phyloP scores from a whole-genome alignment of 2,797 vertebrate species.

The Pseudochirops cupreus region DNA sequence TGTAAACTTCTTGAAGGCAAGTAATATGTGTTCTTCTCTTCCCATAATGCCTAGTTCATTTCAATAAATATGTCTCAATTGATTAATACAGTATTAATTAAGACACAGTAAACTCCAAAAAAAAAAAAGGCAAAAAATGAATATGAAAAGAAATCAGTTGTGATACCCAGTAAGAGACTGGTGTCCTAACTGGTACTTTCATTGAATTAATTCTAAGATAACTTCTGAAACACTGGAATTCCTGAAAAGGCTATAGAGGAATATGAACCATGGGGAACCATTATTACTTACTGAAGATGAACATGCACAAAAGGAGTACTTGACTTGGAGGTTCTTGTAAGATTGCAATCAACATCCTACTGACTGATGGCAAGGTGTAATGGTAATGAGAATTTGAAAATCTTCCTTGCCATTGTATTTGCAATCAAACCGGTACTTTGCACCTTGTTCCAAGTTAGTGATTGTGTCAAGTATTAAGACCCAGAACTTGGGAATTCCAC shows the following conservation, averaged over 20 bases:
- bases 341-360: neutral
- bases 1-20: neutral
- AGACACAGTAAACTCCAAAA: neutral
- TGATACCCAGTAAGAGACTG: neutral
- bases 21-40: neutral
- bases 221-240: neutral
- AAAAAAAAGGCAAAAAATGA: neutral
- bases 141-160: neutral
- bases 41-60: neutral
- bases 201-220: neutral
- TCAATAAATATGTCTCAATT: constrained; percentile 23
- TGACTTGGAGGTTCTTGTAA: neutral
- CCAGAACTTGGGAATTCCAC: no score
- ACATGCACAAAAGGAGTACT: neutral
- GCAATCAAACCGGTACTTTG: no score
- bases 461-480: no score
- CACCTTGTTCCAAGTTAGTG: no score
- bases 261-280: neutral
- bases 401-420: no score
- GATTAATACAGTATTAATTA: neutral
- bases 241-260: neutral
- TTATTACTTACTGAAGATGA: neutral
- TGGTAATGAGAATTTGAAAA: no score
- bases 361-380: neutral
- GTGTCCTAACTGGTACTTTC: neutral